phyloP scores from a whole-genome alignment of 2,797 vertebrate genomes.

The Rhinichthys osculus region DNA sequence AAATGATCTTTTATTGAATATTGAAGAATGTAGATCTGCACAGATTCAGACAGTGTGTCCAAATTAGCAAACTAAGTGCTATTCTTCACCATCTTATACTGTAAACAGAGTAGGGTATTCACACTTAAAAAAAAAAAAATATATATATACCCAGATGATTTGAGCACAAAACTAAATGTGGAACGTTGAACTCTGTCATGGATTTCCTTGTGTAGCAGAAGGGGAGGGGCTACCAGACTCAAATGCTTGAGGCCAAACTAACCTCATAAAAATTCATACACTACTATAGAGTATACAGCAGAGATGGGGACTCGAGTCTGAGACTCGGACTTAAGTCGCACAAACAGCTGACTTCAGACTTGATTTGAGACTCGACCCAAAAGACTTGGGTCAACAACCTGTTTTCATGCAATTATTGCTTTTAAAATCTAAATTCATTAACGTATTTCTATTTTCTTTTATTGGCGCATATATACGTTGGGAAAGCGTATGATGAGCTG shows the following conservation, averaged over 20 bases:
- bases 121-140: background rate
- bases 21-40: slow-evolving; percentile 15
- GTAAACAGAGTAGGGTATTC: background rate
- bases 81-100: background rate
- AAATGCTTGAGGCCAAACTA: background rate
- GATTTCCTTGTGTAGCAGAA: background rate
- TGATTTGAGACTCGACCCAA: no score
- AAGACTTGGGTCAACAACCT: no score
- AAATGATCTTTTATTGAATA: background rate
- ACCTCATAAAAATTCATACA: background rate
- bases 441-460: no score
- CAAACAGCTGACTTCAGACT: no score
- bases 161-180: background rate
- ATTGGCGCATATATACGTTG: no score
- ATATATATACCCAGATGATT: background rate
- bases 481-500: no score
- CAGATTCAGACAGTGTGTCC: background rate
- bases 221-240: background rate
- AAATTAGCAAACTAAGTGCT: background rate
- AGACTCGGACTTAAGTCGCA: no score
- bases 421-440: no score
- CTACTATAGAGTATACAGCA: no score
- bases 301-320: no score
- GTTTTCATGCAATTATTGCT: no score
- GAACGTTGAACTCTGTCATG: background rate